Percentiles rank a stretch among this genome's conserved stretches.
Evolutionary conservation across 2,113 vertebrate species (phyloP).

Genomic region (Ammodramus savannarum): DNA sequence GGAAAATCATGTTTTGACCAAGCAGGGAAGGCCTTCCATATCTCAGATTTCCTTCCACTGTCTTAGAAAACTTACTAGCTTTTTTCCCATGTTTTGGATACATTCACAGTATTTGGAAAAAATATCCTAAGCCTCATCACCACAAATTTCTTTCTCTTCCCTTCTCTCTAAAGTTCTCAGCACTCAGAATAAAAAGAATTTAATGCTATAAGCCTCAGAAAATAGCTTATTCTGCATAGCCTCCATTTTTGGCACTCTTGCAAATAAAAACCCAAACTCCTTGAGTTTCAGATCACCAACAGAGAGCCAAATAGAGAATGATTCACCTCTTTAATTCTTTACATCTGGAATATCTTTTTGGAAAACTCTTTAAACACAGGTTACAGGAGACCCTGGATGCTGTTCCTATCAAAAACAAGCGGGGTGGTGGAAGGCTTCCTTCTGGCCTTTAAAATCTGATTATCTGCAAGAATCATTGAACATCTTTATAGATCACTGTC

Average conservation of each 20-base stretch:
- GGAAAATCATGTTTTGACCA: neutral
- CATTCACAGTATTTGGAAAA: neutral
- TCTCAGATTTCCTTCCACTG: neutral
- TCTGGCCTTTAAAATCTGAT: neutral
- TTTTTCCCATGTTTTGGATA: neutral
- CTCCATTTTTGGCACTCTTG: neutral
- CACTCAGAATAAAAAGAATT: neutral
- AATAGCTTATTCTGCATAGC: neutral
- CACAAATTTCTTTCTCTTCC: neutral
- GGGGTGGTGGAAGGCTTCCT: neutral
- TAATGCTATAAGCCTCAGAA: neutral
- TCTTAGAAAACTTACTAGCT: neutral
- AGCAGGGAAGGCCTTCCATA: neutral
- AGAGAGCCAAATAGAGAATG: neutral
- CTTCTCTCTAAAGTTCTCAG: neutral
- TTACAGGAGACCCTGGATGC: neutral
- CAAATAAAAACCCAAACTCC: neutral
- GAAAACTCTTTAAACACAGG: neutral
- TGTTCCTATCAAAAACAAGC: neutral
- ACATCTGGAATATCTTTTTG: neutral
- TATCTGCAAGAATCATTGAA: neutral
- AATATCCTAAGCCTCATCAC: neutral
- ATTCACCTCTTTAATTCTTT: neutral
- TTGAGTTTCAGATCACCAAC: neutral
- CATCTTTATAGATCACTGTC: neutral